A percentile compares a stretch with the other conserved stretches of the same genome.
Conservation (phyloP, 64 coral and sea anemone genomes). For the Stylophora pistillata region DNA sequence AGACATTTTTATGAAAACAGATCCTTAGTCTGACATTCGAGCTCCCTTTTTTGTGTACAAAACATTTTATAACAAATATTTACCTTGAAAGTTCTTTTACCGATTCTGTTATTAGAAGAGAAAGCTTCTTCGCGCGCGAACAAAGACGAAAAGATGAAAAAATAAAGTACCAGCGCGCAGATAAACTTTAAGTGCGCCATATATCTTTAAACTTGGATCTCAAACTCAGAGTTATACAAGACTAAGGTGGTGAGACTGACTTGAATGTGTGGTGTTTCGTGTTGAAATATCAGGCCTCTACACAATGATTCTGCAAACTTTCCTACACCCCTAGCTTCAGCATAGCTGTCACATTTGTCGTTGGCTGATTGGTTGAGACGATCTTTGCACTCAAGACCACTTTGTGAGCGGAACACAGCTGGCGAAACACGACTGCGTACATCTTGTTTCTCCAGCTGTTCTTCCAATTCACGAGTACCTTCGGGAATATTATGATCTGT, state of each 20-base stretch:
- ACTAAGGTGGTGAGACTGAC: neutral
- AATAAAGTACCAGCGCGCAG: neutral
- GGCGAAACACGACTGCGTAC: neutral
- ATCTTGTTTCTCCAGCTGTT: neutral
- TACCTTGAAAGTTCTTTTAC: constrained; percentile 4
- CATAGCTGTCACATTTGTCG: neutral
- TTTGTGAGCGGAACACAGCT: neutral
- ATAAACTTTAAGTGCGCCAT: neutral
- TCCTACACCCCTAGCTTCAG: neutral
- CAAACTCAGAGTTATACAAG: too few species aligned
- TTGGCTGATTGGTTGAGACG: neutral
- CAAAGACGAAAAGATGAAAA: neutral
- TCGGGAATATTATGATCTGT: neutral
- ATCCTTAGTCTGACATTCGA: neutral
- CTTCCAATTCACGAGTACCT: neutral
- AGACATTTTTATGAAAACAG: too few species aligned
- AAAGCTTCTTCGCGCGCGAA: neutral
- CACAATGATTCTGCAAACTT: neutral
- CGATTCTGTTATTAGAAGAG: neutral
- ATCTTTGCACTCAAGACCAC: neutral
- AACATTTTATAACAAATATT: neutral
- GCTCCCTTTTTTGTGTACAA: neutral
- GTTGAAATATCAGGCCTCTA: neutral
- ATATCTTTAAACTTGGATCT: neutral
- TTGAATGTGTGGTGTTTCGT: neutral